These are phyloP conservation scores for Anoplopoma fimbria DNA, from an alignment of 2,113 vertebrate species.

Conservation along the genomic window DNA sequence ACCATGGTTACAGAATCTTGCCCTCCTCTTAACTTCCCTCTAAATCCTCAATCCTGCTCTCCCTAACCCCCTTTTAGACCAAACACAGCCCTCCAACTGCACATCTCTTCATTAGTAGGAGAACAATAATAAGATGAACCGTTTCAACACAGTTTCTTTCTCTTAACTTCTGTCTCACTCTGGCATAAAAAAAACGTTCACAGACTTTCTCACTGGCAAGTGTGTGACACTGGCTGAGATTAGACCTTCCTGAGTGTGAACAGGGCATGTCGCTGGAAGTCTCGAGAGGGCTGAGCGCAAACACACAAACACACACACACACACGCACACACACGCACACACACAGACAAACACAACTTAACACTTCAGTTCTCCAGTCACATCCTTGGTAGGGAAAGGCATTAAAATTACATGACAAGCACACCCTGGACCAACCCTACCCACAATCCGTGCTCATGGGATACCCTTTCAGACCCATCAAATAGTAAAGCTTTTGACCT, in stretches of 20 bases:
- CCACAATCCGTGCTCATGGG: constrained; percentile 63
- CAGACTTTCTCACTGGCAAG: constrained; percentile 8
- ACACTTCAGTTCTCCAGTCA: constrained; percentile 49
- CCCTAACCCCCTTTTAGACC: background rate
- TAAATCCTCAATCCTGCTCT: background rate
- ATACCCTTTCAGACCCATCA: constrained; percentile 74
- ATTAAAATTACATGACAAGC: constrained; percentile 78
- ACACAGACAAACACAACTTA: constrained; percentile 28
- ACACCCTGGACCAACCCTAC: constrained; percentile 48
- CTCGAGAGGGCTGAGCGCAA: constrained; percentile 41
- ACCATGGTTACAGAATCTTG: constrained; percentile 8
- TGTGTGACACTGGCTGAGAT: constrained; percentile 44
- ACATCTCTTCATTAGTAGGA: background rate
- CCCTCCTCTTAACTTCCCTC: constrained; percentile 2
- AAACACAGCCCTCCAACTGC: background rate
- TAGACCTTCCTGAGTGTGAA: constrained; percentile 51
- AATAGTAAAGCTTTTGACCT: constrained; percentile 79
- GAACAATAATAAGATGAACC: background rate
- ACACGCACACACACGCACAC: constrained; percentile 24
- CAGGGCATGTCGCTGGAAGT: constrained; percentile 40
- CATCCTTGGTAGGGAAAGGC: constrained; percentile 52
- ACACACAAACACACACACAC: constrained; percentile 2
- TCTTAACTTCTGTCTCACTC: constrained; percentile 12
- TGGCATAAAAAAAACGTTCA: constrained; percentile 6
- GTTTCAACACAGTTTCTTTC: background rate